A percentile compares a stretch with the other conserved stretches of the same genome.
Conservation (phyloP, 2,888 invertebrate genomes). For the Nebria salina region DNA sequence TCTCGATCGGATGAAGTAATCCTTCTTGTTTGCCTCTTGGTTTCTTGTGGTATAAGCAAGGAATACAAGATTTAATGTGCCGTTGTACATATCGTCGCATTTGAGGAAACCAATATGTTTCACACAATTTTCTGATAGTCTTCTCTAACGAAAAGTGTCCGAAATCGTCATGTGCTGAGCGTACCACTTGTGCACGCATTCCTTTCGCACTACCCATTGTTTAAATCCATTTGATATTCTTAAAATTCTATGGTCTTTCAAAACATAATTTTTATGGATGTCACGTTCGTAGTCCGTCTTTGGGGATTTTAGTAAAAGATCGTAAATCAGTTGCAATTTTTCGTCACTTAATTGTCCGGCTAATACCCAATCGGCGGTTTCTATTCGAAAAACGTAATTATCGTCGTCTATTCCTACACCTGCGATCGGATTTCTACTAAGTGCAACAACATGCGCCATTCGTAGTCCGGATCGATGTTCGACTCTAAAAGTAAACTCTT, state of each 20-base stretch:
- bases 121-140: slow-evolving; percentile 53
- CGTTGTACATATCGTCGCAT: slow-evolving; percentile 57
- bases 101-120: slow-evolving; percentile 59
- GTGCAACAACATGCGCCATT: slow-evolving; percentile 55
- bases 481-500: slow-evolving; percentile 49
- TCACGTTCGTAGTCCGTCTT: slow-evolving; percentile 23
- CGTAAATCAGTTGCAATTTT: slow-evolving; percentile 18
- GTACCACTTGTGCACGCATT: slow-evolving; percentile 55
- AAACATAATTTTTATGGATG: slow-evolving; percentile 14
- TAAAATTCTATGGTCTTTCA: slow-evolving; percentile 21
- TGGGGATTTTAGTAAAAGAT: not conserved
- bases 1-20: slow-evolving; percentile 59
- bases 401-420: slow-evolving; percentile 49
- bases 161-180: slow-evolving; percentile 57
- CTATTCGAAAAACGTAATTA: slow-evolving; percentile 41
- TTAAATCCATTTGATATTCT: not conserved
- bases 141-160: slow-evolving; percentile 58
- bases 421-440: slow-evolving; percentile 51
- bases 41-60: slow-evolving; percentile 57
- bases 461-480: slow-evolving; percentile 49
- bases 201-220: slow-evolving; percentile 43
- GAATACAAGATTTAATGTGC: slow-evolving; percentile 58
- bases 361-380: slow-evolving; percentile 15
- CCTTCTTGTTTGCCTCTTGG: slow-evolving; percentile 53
- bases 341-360: slow-evolving; percentile 26